A percentile compares a stretch with the other conserved stretches of the same genome.
These are phyloP conservation scores for Rotaria magnacalcarata DNA, from an alignment of 2,888 invertebrate species.

Conservation along the genomic window DNA sequence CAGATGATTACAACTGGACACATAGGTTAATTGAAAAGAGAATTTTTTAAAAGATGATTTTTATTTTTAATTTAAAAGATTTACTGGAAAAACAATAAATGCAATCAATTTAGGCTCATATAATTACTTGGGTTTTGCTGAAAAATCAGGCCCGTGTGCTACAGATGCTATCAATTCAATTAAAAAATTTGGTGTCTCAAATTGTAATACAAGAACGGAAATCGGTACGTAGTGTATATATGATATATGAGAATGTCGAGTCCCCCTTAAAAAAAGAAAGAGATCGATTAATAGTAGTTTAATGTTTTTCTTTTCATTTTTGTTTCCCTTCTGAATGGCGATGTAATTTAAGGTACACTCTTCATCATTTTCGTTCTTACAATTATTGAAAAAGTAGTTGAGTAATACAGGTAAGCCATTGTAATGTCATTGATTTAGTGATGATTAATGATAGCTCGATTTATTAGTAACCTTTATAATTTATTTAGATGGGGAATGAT, in stretches of 20 bases:
- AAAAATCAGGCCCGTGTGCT: slow-evolving; percentile 74
- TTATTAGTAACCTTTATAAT: too few relatives aligned
- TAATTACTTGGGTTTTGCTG: slow-evolving; percentile 94
- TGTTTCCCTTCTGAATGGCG: too few relatives aligned
- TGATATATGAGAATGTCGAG: too few relatives aligned
- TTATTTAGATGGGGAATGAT: too few relatives aligned
- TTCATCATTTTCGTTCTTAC: background rate
- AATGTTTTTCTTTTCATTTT: background rate
- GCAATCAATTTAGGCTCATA: slow-evolving; percentile 94
- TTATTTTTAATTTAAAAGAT: slow-evolving; percentile 48
- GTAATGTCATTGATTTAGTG: too few relatives aligned
- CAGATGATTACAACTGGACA: slow-evolving; percentile 84
- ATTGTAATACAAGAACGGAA: slow-evolving; percentile 74
- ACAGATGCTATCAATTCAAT: slow-evolving; percentile 69
- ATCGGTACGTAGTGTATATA: slow-evolving; percentile 64
- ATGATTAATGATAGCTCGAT: too few relatives aligned
- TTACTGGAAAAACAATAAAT: slow-evolving; percentile 72
- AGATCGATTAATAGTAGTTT: background rate
- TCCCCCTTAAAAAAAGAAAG: too few relatives aligned
- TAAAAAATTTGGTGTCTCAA: slow-evolving; percentile 71
- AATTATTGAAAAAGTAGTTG: background rate
- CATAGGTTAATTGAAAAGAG: slow-evolving; percentile 62
- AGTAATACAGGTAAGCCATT: too few relatives aligned
- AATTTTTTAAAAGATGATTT: background rate
- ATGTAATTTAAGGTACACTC: background rate